phyloP scores from a whole-genome alignment of 2,888 invertebrate genomes.

The Agriopis aurantiaria region DNA sequence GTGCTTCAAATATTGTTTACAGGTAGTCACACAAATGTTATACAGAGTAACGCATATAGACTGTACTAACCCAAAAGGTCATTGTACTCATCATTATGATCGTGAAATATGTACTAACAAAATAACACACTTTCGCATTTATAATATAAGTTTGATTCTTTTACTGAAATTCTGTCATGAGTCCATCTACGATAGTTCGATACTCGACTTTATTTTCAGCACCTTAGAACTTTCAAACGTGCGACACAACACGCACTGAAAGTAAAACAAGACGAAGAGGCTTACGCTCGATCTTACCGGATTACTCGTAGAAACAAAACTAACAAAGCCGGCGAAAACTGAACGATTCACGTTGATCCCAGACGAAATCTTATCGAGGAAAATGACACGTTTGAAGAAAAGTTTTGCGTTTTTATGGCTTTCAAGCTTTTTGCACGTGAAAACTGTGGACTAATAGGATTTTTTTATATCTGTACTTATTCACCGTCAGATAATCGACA shows the following conservation, averaged over 20 bases:
- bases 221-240: neutral
- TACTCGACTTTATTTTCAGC: constrained; percentile 9
- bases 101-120: too few species aligned
- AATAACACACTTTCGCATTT: too few species aligned
- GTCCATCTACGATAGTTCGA: neutral
- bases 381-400: constrained; percentile 4
- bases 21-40: neutral
- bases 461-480: neutral
- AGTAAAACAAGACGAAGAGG: constrained; percentile 16
- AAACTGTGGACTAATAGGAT: neutral
- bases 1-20: neutral
- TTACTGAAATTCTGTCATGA: neutral
- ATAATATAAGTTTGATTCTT: neutral
- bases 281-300: constrained; percentile 20
- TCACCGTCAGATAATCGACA: neutral
- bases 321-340: constrained; percentile 16
- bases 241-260: neutral
- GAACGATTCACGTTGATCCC: constrained; percentile 16
- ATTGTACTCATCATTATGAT: too few species aligned
- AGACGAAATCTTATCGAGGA: neutral
- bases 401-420: constrained; percentile 1
- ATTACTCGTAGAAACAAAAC: constrained; percentile 24
- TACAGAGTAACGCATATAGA: too few species aligned
- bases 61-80: too few species aligned
- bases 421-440: neutral